Conservation (phyloP, 2,888 invertebrate species). For the Saturnia pavonia region DNA sequence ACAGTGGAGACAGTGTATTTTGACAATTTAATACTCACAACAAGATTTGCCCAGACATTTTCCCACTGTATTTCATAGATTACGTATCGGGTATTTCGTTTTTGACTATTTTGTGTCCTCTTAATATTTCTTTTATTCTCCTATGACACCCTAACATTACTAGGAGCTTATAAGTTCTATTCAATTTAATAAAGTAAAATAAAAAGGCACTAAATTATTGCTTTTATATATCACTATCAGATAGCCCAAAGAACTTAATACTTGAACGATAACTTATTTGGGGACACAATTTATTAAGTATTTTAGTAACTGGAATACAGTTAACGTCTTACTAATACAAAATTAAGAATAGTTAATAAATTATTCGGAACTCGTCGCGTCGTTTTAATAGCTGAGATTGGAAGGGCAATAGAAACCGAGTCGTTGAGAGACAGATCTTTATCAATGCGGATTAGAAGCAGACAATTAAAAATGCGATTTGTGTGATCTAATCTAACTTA, state of each 20-base stretch:
- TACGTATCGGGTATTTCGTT: background rate
- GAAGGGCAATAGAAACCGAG: background rate
- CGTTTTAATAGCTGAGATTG: constrained; percentile 4
- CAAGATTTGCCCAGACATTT: background rate
- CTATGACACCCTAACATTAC: too few species aligned
- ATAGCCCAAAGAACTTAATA: too few species aligned
- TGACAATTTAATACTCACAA: background rate
- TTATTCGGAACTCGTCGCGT: background rate
- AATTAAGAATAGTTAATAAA: background rate
- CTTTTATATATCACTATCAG: too few species aligned
- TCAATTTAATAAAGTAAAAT: background rate
- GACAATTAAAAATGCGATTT: constrained; percentile 50
- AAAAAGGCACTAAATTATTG: too few species aligned
- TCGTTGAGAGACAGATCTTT: constrained; percentile 34
- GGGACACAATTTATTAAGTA: background rate
- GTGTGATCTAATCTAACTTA: constrained; percentile 49
- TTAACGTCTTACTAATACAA: constrained; percentile 11
- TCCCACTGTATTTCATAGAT: background rate
- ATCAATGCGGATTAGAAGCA: constrained; percentile 47
- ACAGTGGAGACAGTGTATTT: background rate
- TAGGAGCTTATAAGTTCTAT: background rate
- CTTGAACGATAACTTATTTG: background rate
- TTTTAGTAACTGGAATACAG: background rate
- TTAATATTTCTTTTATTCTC: background rate
- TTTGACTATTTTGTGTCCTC: background rate